A percentile compares a stretch with the other conserved stretches of the same genome.
Evolutionary conservation across 37 sponge, comb jelly and placozoan genomes (phyloP).

Genomic region (Oopsacas minuta): DNA sequence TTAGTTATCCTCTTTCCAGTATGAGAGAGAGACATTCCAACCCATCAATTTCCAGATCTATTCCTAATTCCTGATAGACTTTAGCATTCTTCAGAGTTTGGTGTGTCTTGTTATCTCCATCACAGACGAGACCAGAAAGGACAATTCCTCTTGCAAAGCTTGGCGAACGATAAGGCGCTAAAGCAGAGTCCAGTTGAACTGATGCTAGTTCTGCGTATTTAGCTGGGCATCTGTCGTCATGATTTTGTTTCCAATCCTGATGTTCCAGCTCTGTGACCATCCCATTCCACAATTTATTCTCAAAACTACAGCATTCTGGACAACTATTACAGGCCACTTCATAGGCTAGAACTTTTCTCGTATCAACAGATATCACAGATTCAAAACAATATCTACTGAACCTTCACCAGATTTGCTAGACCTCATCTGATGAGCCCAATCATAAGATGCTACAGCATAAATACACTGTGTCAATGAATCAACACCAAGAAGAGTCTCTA

Average conservation of each 20-base stretch:
- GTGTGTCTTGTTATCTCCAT: not conserved
- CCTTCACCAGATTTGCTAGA: not conserved
- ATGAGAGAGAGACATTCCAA: not conserved
- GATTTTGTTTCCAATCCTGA: not conserved
- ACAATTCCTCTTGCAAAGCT: not conserved
- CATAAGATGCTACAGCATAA: not conserved
- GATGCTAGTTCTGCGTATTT: not conserved
- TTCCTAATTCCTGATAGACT: not conserved
- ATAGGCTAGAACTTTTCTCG: not conserved
- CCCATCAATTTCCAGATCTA: not conserved
- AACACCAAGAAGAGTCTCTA: not conserved
- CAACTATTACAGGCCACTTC: not conserved
- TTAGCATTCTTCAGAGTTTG: not conserved
- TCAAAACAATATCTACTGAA: not conserved
- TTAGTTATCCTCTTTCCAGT: not conserved
- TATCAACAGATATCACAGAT: not conserved
- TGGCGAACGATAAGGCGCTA: not conserved
- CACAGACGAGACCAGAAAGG: not conserved
- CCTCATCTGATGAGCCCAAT: not conserved
- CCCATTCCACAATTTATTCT: not conserved
- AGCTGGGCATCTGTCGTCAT: not conserved
- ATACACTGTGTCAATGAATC: not conserved
- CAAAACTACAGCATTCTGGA: not conserved
- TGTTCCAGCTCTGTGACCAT: not conserved
- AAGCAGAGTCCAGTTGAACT: not conserved